Evolutionary conservation across 1,140 invertebrate species (phyloP), one percentile per base, ranked within the genome.

Genomic region (Drosophila ercepeae): DNA sequence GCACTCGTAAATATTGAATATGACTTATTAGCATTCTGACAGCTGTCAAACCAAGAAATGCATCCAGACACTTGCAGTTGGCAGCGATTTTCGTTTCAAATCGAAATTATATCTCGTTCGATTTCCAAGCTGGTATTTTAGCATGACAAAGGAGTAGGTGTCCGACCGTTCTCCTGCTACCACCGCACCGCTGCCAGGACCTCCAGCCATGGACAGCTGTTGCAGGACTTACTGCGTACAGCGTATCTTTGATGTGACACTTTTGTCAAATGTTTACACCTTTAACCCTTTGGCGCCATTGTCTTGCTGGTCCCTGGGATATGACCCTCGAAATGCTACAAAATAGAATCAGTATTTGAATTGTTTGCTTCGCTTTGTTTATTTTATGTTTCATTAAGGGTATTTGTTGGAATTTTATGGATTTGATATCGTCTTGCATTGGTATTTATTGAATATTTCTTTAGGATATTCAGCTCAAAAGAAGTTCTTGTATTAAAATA

Each of bases 221-320:
- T 44, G 55, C 63, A 74, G 70, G 36, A 72, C 60, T 50, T 36
- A 54, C 16, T 49, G 29, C 16, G 39, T 36, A 54, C 16, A 44
- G 29, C 16, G 39, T 41, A 63, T 73, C 69, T 49, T 81, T 82
- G 83, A 75, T 88, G 83, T 88, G 82, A 88, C 82, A 88, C 65
- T 88, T 82, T 79, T 89, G 81, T 89, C 78, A 90, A 83, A 89
- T 89, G 88, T 89, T 89, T 89, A 90, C 88, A 89, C 88, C 88
- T 89, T 89, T 89, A 89, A 90, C 81, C 81, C 71, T 78, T 89
- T 89, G 49, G 48, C 44, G 68, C 64, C 83, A 72, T 89, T 89
- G 83, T 83, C 53, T 63, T 23, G 36, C 50, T 39, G 59, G 45
- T 27, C 23, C 44, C 53, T 46, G 61, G 78, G 46, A 78, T 65